Evolutionary conservation across 2,888 invertebrate species (phyloP).

Genomic region (Mythimna pallens): DNA sequence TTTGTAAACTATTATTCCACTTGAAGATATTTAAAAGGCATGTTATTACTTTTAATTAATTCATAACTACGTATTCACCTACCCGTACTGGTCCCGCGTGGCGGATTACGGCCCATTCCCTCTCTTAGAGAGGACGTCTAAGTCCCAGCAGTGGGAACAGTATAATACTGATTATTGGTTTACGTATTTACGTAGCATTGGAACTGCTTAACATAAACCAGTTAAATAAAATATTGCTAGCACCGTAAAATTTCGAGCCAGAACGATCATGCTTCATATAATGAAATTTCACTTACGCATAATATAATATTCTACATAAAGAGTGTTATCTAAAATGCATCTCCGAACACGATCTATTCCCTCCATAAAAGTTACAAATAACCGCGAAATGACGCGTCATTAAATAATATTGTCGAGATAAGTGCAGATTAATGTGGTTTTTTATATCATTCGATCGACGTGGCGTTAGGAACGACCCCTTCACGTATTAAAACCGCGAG

Average conservation of each 20-base stretch:
- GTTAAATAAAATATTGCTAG: slow-evolving; percentile 25
- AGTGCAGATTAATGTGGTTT: slow-evolving; percentile 89
- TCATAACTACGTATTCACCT: background rate
- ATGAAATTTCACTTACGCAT: slow-evolving; percentile 77
- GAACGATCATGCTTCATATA: slow-evolving; percentile 54
- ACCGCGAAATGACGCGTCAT: slow-evolving; percentile 88
- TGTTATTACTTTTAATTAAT: slow-evolving; percentile 23
- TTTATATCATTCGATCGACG: slow-evolving; percentile 85
- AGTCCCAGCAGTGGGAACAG: too few species aligned
- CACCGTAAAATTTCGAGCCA: slow-evolving; percentile 39
- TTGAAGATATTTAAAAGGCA: slow-evolving; percentile 33
- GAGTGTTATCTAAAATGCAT: slow-evolving; percentile 83
- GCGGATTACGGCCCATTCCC: too few species aligned
- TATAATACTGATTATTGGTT: too few species aligned
- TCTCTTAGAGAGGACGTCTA: too few species aligned
- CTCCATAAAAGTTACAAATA: slow-evolving; percentile 88
- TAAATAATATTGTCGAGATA: slow-evolving; percentile 89
- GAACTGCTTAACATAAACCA: background rate
- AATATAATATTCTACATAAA: slow-evolving; percentile 74
- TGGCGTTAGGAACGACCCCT: slow-evolving; percentile 79
- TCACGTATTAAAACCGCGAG: slow-evolving; percentile 81
- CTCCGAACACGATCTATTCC: slow-evolving; percentile 78
- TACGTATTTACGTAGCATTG: background rate
- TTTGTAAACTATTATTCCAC: slow-evolving; percentile 33
- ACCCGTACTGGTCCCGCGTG: too few species aligned